These are phyloP conservation scores for Siderastrea radians DNA, from an alignment of 92 coral and sea anemone species.

Conservation along the genomic window DNA sequence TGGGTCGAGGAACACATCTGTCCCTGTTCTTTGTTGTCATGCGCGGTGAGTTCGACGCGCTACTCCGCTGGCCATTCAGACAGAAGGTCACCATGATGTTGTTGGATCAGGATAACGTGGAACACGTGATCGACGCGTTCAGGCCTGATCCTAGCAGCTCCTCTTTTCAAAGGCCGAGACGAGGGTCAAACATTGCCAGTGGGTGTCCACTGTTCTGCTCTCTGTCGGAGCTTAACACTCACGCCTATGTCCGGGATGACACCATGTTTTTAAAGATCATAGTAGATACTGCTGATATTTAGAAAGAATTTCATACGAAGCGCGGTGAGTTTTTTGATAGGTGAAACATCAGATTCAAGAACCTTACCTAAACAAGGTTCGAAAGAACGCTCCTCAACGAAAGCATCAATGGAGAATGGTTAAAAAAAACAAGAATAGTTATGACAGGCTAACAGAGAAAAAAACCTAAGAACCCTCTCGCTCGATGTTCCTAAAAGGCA, in stretches of 20 bases:
- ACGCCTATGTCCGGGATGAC: slow-evolving; percentile 84
- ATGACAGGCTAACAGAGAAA: too few species aligned
- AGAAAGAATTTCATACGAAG: too few species aligned
- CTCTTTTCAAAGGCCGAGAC: slow-evolving; percentile 85
- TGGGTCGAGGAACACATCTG: slow-evolving; percentile 67
- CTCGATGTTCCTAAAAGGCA: slow-evolving; percentile 75
- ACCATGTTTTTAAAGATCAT: slow-evolving; percentile 79
- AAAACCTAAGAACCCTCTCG: too few species aligned
- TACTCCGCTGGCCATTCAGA: slow-evolving; percentile 92
- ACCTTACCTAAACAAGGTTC: too few species aligned
- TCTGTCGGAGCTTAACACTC: slow-evolving; percentile 74
- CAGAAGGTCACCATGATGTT: slow-evolving; percentile 83
- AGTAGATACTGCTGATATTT: slow-evolving; percentile 70
- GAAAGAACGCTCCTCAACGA: too few species aligned
- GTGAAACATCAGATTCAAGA: too few species aligned
- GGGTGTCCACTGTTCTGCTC: slow-evolving; percentile 89
- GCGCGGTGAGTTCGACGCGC: slow-evolving; percentile 81
- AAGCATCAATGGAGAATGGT: too few species aligned
- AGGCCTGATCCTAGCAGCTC: slow-evolving; percentile 94
- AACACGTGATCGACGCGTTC: slow-evolving; percentile 91
- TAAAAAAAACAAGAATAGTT: too few species aligned
- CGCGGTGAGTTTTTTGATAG: too few species aligned
- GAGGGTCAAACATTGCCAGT: slow-evolving; percentile 88
- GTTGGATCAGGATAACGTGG: slow-evolving; percentile 83
- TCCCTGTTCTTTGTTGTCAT: slow-evolving; percentile 73